Conservation (phyloP, 1,140 invertebrate genomes). For the Leptinotarsa lineolata region DNA sequence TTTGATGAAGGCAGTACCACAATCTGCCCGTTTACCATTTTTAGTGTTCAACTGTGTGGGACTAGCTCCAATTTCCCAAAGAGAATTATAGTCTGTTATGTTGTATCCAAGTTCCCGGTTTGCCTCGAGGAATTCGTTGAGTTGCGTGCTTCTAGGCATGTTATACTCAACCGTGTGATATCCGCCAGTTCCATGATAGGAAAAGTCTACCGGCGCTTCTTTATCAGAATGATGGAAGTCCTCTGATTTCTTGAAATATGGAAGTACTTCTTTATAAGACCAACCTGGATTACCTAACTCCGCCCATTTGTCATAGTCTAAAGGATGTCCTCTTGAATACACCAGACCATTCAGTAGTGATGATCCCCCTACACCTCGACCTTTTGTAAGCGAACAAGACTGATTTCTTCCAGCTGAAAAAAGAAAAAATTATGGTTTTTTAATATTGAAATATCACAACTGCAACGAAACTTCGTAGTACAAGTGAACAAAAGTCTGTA, state of each 20-base stretch:
- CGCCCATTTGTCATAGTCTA: constrained; percentile 71
- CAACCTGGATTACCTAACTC: constrained; percentile 69
- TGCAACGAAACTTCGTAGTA: no score
- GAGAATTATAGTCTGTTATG: background rate
- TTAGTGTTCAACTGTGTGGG: constrained; percentile 28
- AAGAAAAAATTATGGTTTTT: no score
- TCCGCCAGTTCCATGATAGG: constrained; percentile 27
- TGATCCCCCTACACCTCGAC: constrained; percentile 62
- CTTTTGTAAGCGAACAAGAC: constrained; percentile 52
- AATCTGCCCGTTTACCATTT: constrained; percentile 69
- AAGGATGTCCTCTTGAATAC: constrained; percentile 65
- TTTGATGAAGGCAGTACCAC: constrained; percentile 72
- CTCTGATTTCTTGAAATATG: constrained; percentile 62
- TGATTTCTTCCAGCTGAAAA: constrained; percentile 32
- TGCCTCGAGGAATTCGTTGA: constrained; percentile 44
- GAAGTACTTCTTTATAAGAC: constrained; percentile 68
- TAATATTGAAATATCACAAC: no score
- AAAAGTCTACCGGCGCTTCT: constrained; percentile 43
- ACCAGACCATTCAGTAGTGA: constrained; percentile 69
- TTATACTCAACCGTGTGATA: constrained; percentile 28
- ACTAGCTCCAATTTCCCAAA: background rate
- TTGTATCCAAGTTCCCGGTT: constrained; percentile 1
- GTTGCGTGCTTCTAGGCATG: constrained; percentile 2
- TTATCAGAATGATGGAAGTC: constrained; percentile 51
- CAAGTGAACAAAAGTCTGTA: no score